Evolutionary conservation across 2,113 vertebrate genomes (phyloP).

Genomic region (Crocuta crocuta): DNA sequence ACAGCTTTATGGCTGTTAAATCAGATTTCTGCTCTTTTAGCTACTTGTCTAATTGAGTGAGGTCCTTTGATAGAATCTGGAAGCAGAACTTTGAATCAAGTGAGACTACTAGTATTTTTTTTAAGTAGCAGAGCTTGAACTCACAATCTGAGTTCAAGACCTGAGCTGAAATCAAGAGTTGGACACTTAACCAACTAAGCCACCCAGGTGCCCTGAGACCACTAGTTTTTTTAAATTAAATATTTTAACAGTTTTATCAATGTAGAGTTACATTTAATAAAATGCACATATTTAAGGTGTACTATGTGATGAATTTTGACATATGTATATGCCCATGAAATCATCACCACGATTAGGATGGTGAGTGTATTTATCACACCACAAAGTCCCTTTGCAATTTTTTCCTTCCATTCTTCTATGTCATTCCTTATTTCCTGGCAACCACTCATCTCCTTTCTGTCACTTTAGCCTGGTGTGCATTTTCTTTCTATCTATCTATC

Average conservation of each 20-base stretch:
- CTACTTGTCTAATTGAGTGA: not conserved
- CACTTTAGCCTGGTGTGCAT: not conserved
- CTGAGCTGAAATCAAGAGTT: no score
- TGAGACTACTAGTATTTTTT: not conserved
- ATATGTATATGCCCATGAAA: not conserved
- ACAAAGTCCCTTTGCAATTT: not conserved
- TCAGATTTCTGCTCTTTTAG: not conserved
- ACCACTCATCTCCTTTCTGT: not conserved
- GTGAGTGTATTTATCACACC: not conserved
- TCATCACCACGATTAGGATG: not conserved
- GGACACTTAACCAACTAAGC: no score
- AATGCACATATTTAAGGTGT: not conserved
- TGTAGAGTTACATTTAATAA: not conserved
- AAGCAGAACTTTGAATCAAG: not conserved
- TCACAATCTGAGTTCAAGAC: no score
- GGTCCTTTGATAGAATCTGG: not conserved
- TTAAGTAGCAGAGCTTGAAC: no score
- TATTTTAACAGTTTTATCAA: conserved; percentile 3
- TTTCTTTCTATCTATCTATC: not conserved
- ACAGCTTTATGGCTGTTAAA: conserved; percentile 5
- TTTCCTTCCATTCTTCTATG: not conserved
- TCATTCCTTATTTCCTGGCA: not conserved
- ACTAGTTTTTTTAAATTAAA: not conserved
- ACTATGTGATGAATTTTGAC: not conserved
- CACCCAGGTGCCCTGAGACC: no score